Evolutionary conservation across 2,888 invertebrate species (phyloP).

Genomic region (Patella caerulea): DNA sequence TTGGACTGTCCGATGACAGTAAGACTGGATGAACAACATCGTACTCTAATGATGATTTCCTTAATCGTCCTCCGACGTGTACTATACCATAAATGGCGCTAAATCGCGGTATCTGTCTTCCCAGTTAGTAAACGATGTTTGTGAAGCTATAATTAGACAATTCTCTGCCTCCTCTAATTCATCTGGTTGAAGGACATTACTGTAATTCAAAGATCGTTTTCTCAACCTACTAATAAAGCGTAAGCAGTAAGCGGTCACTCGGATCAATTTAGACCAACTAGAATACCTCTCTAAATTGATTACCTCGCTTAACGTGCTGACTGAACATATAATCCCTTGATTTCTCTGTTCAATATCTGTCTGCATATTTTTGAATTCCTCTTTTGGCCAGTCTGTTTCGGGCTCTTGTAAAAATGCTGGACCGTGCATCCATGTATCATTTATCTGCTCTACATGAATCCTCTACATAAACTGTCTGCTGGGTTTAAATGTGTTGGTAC

Average conservation of each 20-base stretch:
- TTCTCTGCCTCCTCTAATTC: constrained; percentile 8
- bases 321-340: background rate
- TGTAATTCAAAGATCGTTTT: background rate
- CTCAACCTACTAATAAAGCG: background rate
- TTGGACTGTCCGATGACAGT: background rate
- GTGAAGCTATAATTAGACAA: constrained; percentile 6
- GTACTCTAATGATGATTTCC: constrained; percentile 4
- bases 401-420: constrained; percentile 19
- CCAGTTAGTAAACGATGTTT: constrained; percentile 12
- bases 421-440: constrained; percentile 18
- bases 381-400: background rate
- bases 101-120: constrained; percentile 2
- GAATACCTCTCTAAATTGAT: constrained; percentile 15
- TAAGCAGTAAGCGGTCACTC: constrained; percentile 20
- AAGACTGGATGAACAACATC: constrained; percentile 16
- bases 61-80: constrained; percentile 21
- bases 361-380: background rate
- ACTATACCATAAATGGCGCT: constrained; percentile 13
- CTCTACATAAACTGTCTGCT: constrained; percentile 27
- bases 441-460: constrained; percentile 14
- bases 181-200: background rate
- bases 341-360: background rate
- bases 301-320: background rate
- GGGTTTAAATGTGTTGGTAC: constrained; percentile 19
- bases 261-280: constrained; percentile 13